phyloP scores from a whole-genome alignment of 2,113 vertebrate genomes.

The Triplophysa dalaica region DNA sequence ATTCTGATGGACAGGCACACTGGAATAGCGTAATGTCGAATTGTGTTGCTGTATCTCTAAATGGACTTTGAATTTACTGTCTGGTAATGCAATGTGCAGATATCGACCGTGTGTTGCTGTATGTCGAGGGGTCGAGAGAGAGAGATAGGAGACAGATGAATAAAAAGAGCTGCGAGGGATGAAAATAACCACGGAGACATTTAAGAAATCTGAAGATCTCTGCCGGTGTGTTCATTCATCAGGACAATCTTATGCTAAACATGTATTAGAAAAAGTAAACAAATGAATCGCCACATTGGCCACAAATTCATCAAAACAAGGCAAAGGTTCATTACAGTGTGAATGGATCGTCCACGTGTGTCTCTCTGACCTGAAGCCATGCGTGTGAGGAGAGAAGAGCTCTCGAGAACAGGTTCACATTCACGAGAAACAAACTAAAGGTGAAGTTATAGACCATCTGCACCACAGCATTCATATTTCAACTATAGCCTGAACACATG shows the following conservation, averaged over 20 bases:
- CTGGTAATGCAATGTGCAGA: conserved; percentile 23
- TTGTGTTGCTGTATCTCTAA: not conserved
- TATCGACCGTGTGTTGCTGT: not conserved
- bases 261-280: too few species aligned
- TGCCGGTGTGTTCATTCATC: too few species aligned
- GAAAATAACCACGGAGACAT: too few species aligned
- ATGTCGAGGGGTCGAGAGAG: not conserved
- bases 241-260: too few species aligned
- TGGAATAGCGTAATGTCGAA: not conserved
- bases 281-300: too few species aligned
- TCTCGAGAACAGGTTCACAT: not conserved
- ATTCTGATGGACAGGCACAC: conserved; percentile 4
- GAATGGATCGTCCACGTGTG: conserved; percentile 50
- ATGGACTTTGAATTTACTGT: conserved; percentile 7
- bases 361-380: not conserved
- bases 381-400: conserved; percentile 26
- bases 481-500: not conserved
- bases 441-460: not conserved
- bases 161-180: not conserved
- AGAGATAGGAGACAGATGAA: not conserved
- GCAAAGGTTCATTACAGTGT: conserved; percentile 45
- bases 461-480: not conserved
- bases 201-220: too few species aligned
- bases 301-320: too few species aligned
- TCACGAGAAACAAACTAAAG: not conserved